Conservation (phyloP, 2,113 vertebrate species). For the Castor canadensis region DNA sequence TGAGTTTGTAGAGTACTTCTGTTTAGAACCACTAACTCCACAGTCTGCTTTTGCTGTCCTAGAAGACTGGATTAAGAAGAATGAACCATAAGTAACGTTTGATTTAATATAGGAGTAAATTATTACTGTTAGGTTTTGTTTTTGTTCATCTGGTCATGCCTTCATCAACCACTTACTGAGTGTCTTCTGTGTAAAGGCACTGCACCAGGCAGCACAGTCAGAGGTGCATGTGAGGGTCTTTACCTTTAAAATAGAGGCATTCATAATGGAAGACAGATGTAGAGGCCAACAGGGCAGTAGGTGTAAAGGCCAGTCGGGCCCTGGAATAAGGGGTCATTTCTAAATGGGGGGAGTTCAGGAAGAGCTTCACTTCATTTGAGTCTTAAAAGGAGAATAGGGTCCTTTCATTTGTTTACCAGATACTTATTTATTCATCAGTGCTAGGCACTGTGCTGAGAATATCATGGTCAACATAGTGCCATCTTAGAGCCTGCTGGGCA, state of each 20-base stretch:
- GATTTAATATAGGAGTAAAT: neutral
- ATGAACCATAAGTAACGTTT: neutral
- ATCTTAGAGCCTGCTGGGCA: neutral
- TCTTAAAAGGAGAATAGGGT: neutral
- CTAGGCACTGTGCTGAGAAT: neutral
- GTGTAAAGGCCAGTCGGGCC: neutral
- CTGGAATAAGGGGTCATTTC: neutral
- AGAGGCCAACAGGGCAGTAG: neutral
- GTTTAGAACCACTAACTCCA: neutral
- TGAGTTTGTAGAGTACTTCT: neutral
- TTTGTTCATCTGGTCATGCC: neutral
- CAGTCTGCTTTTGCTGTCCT: neutral
- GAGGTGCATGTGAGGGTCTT: neutral
- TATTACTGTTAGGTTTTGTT: neutral
- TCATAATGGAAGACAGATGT: neutral
- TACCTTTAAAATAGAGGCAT: neutral
- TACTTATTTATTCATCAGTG: neutral
- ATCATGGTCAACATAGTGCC: neutral
- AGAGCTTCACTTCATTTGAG: neutral
- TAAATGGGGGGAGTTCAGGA: neutral
- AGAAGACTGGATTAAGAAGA: neutral
- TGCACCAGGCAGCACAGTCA: neutral
- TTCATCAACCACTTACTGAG: neutral
- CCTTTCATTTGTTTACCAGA: neutral
- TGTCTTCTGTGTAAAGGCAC: neutral